Evolutionary conservation across 2,797 vertebrate species (phyloP).

Genomic region (Pogoniulus pusillus): DNA sequence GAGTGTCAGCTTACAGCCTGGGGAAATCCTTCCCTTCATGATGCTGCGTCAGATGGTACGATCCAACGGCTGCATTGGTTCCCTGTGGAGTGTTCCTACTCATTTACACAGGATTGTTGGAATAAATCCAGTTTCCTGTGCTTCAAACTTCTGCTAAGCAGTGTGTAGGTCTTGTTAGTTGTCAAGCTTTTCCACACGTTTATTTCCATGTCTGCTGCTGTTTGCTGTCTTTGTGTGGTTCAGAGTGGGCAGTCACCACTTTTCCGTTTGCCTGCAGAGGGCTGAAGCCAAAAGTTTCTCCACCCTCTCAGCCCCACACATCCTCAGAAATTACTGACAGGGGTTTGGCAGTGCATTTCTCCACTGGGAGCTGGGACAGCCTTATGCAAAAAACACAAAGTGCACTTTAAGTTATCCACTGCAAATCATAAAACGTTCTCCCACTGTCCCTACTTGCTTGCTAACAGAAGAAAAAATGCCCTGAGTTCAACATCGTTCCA

Average conservation of each 20-base stretch:
- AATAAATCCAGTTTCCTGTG: not conserved
- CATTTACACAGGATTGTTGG: not conserved
- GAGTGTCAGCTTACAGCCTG: not conserved
- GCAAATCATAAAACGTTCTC: not conserved
- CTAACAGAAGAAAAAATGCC: not conserved
- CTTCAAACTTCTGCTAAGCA: not conserved
- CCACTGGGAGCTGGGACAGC: not conserved
- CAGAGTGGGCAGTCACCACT: not conserved
- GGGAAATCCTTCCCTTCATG: not conserved
- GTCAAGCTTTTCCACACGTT: not conserved
- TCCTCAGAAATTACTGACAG: not conserved
- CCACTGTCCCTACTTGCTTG: not conserved
- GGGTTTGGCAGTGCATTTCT: not conserved
- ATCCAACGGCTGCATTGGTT: not conserved
- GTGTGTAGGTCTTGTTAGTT: fast-evolving
- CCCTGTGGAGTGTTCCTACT: not conserved
- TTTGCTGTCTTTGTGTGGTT: not conserved
- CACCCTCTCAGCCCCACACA: not conserved
- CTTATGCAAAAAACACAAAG: not conserved
- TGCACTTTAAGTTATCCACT: not conserved
- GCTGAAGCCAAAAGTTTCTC: not conserved
- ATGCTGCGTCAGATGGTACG: not conserved
- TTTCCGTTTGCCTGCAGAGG: not conserved
- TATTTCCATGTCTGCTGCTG: not conserved
- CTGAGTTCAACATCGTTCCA: not conserved